phyloP scores from a whole-genome alignment of 2,797 vertebrate species.

The Delichon dasypus region DNA sequence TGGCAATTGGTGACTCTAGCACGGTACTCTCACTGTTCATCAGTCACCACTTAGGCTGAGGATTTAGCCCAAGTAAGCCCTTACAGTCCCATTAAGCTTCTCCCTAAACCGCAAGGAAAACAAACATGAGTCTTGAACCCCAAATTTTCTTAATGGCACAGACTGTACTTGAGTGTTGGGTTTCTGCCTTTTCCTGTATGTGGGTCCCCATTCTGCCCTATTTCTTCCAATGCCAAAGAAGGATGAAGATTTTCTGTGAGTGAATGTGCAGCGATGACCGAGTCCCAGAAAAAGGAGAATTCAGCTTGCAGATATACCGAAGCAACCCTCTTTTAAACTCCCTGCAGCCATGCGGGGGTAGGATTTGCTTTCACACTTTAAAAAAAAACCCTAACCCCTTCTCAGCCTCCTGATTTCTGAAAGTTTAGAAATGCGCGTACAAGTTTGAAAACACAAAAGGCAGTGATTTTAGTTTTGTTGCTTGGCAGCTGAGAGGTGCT shows the following conservation, averaged over 20 bases:
- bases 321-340: neutral
- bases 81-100: neutral
- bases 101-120: neutral
- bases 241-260: neutral
- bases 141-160: neutral
- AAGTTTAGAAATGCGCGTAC: neutral
- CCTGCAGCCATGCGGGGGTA: neutral
- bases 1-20: neutral
- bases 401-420: neutral
- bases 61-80: neutral
- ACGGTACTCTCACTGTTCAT: neutral
- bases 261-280: neutral
- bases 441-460: neutral
- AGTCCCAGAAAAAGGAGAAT: neutral
- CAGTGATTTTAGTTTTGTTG: neutral
- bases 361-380: neutral
- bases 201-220: neutral
- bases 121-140: neutral
- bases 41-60: neutral
- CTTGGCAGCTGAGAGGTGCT: neutral
- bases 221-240: neutral
- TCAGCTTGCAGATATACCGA: neutral
- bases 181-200: neutral
- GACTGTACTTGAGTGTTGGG: rapidly evolving
- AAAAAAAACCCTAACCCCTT: neutral